Conservation (phyloP, 2,888 invertebrate species). For the Caenorhabditis doughertyi region DNA sequence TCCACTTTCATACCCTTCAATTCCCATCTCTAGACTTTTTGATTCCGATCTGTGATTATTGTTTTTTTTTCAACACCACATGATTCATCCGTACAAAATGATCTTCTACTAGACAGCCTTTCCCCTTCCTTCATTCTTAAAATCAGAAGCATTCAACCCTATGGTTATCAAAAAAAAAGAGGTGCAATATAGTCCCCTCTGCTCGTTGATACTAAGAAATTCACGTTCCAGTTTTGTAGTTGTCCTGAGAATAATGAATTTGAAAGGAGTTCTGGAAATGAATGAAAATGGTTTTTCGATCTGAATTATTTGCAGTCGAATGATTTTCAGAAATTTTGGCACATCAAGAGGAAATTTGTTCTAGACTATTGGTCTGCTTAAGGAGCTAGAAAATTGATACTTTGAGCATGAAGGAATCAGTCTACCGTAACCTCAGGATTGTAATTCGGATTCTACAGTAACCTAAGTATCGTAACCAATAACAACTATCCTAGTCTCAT, state of each 20-base stretch:
- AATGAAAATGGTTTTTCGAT: neutral
- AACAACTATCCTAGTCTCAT: too few species aligned
- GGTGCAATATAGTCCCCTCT: neutral
- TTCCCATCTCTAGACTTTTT: neutral
- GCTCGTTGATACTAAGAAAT: neutral
- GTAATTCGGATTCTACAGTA: too few species aligned
- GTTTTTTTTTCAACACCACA: neutral
- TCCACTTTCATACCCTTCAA: neutral
- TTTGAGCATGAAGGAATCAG: too few species aligned
- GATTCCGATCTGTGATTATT: constrained; percentile 14
- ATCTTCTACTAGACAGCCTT: constrained; percentile 2
- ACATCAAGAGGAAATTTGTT: too few species aligned
- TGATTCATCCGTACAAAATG: constrained; percentile 9
- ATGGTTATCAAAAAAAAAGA: neutral
- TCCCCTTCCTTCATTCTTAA: neutral
- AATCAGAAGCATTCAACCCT: constrained; percentile 6
- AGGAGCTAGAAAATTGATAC: too few species aligned
- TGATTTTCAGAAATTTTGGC: too few species aligned
- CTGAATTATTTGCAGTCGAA: too few species aligned
- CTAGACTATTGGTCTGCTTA: too few species aligned
- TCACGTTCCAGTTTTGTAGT: too few species aligned
- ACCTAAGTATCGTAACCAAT: too few species aligned
- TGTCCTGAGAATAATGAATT: neutral
- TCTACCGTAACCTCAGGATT: too few species aligned
- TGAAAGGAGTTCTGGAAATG: neutral